These are phyloP conservation scores for Sebastes cheni DNA, from an alignment of 2,797 vertebrate species.

Conservation along the genomic window DNA sequence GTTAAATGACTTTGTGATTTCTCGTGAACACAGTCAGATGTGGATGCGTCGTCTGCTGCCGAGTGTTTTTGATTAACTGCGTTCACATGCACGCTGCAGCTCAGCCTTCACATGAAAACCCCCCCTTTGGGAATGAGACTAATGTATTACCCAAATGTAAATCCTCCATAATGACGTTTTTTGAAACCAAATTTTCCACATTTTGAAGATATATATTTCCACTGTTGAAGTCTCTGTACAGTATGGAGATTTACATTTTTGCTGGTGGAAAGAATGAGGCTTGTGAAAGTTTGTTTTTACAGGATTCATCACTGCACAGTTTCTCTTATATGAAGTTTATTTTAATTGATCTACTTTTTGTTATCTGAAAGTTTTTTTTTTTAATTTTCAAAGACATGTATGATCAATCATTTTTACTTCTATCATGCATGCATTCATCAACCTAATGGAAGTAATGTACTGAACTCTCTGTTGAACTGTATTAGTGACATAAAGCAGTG, in stretches of 20 bases:
- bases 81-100: constrained; percentile 26
- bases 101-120: constrained; percentile 26
- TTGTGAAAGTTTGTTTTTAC: not conserved
- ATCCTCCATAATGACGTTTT: constrained; percentile 31
- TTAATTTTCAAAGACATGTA: not conserved
- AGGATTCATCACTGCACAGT: not conserved
- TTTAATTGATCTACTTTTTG: not conserved
- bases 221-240: not conserved
- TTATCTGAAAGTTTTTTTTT: not conserved
- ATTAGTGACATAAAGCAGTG: rapidly evolving
- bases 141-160: constrained; percentile 56
- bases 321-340: not conserved
- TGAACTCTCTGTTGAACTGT: too few species aligned
- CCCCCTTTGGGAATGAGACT: constrained; percentile 24
- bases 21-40: not conserved
- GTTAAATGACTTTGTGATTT: not conserved
- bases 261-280: constrained; percentile 7
- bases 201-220: constrained; percentile 20
- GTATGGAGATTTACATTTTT: not conserved
- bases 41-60: not conserved
- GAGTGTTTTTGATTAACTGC: constrained; percentile 41
- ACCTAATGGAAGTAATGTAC: too few species aligned
- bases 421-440: not conserved
- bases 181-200: constrained; percentile 56
- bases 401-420: not conserved